Conservation (phyloP, 2,113 vertebrate species). For the Poeciliopsis retropinna region DNA sequence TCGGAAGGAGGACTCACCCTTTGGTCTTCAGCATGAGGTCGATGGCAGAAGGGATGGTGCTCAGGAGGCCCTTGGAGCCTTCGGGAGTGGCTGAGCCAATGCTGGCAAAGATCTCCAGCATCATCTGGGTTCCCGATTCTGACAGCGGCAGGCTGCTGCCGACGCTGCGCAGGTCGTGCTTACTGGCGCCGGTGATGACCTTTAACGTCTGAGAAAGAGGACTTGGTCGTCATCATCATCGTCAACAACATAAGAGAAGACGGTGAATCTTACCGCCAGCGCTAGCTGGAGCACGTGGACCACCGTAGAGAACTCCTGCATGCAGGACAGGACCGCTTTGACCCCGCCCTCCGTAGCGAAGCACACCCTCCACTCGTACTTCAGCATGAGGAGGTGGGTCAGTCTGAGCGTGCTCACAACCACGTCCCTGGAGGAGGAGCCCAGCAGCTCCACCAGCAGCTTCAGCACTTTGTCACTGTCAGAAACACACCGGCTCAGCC, state of each 20-base stretch:
- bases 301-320: slow-evolving; percentile 84
- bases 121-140: slow-evolving; percentile 86
- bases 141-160: slow-evolving; percentile 74
- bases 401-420: slow-evolving; percentile 81
- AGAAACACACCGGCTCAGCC: background rate
- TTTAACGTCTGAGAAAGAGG: slow-evolving; percentile 83
- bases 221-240: background rate
- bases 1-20: slow-evolving; percentile 70
- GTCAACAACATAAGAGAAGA: too few relatives aligned
- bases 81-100: slow-evolving; percentile 89
- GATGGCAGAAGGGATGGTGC: slow-evolving; percentile 84
- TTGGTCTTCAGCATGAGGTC: slow-evolving; percentile 84
- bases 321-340: slow-evolving; percentile 87
- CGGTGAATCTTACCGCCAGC: slow-evolving; percentile 80
- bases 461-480: slow-evolving; percentile 91
- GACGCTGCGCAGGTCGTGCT: slow-evolving; percentile 76
- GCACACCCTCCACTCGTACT: slow-evolving; percentile 86
- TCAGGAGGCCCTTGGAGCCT: slow-evolving; percentile 84
- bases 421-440: slow-evolving; percentile 80
- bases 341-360: slow-evolving; percentile 93
- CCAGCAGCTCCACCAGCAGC: slow-evolving; percentile 86
- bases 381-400: slow-evolving; percentile 84
- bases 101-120: slow-evolving; percentile 95
- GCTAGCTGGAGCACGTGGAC: slow-evolving; percentile 88
- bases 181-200: slow-evolving; percentile 88